Conservation (phyloP, 2,797 vertebrate genomes). For the Pangasius djambal region DNA sequence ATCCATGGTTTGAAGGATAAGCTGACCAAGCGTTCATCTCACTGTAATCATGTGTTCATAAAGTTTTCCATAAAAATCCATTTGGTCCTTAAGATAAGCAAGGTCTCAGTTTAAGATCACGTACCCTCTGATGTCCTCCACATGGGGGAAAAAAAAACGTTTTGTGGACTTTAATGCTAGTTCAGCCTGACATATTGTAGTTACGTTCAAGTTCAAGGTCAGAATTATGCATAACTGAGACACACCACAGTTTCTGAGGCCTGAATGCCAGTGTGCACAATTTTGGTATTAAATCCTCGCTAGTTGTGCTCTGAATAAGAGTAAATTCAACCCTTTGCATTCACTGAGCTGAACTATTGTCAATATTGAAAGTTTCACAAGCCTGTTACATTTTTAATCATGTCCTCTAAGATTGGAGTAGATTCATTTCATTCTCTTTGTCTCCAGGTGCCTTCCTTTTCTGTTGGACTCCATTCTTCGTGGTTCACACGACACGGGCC, state of each 20-base stretch:
- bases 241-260: background rate
- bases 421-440: background rate
- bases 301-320: background rate
- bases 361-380: background rate
- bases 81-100: background rate
- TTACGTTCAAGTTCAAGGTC: background rate
- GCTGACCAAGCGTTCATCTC: background rate
- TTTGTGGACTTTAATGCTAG: background rate
- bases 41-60: background rate
- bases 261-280: background rate
- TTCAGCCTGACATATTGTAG: background rate
- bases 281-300: background rate
- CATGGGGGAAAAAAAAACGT: background rate
- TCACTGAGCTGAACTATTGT: background rate
- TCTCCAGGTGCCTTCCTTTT: slow-evolving; percentile 87
- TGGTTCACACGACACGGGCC: slow-evolving; percentile 87
- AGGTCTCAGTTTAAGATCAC: background rate
- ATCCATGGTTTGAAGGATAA: background rate
- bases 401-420: too few relatives aligned
- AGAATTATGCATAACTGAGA: background rate
- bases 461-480: slow-evolving; percentile 98
- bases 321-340: background rate
- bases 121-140: background rate
- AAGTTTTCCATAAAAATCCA: background rate
- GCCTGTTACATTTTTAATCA: background rate